These are phyloP conservation scores for Carollia perspicillata DNA, from an alignment of 2,113 vertebrate species.

Conservation along the genomic window DNA sequence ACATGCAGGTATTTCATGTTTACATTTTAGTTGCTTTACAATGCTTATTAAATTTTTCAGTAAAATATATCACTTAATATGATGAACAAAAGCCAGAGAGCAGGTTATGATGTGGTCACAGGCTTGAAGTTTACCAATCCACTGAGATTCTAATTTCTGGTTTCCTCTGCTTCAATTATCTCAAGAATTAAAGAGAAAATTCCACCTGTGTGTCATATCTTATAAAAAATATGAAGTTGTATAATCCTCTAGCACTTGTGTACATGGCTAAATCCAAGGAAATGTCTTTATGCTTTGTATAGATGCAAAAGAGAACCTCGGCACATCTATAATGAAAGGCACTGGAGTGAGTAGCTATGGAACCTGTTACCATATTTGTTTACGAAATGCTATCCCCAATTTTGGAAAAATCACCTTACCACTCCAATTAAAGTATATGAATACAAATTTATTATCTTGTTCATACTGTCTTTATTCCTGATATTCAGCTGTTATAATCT, in stretches of 20 bases:
- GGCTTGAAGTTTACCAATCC: not conserved
- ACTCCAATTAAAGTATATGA: not conserved
- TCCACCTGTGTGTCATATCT: not conserved
- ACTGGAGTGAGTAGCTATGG: not conserved
- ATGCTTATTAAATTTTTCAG: slow-evolving; percentile 15
- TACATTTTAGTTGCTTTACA: not conserved
- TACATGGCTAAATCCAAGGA: not conserved
- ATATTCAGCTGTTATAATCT: not conserved
- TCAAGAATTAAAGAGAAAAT: slow-evolving; percentile 40
- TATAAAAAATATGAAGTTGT: not conserved
- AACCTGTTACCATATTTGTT: not conserved
- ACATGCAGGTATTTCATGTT: not conserved
- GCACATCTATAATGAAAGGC: not conserved
- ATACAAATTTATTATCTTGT: not conserved
- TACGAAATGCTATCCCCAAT: not conserved
- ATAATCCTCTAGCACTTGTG: not conserved
- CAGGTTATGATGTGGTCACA: not conserved
- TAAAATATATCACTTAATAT: not conserved
- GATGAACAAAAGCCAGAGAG: not conserved
- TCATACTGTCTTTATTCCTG: not conserved
- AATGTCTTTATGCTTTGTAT: not conserved
- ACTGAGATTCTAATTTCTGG: not conserved
- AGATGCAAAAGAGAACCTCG: not conserved
- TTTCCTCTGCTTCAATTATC: not conserved
- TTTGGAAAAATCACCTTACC: not conserved